These are phyloP conservation scores for Tyto alba DNA, from an alignment of 2,113 vertebrate genomes.

Conservation along the genomic window DNA sequence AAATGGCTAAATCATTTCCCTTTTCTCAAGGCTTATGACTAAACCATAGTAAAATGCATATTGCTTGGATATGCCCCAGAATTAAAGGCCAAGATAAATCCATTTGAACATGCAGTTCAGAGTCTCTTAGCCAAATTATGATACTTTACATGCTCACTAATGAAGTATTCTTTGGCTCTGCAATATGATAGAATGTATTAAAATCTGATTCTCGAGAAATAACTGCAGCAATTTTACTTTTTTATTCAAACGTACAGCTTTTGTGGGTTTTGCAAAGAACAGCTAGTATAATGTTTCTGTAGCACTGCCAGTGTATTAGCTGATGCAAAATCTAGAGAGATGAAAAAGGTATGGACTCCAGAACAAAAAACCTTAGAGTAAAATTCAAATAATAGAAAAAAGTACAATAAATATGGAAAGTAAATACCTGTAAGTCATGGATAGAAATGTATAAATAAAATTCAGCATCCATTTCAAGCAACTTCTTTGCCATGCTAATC, in stretches of 20 bases:
- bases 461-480: background rate
- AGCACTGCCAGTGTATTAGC: background rate
- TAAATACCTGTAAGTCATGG: background rate
- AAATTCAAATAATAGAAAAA: background rate
- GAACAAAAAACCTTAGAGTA: accelerated
- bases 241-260: background rate
- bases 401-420: background rate
- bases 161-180: background rate
- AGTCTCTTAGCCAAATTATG: background rate
- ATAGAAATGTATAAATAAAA: background rate
- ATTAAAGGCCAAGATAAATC: background rate
- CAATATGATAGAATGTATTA: background rate
- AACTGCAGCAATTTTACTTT: background rate
- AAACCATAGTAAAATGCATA: background rate
- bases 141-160: background rate
- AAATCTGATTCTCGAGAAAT: background rate
- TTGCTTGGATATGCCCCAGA: background rate
- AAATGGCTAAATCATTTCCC: background rate
- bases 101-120: background rate
- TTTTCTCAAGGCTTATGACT: background rate
- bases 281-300: background rate
- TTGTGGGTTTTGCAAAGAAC: background rate
- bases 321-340: background rate
- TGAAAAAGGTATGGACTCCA: accelerated
- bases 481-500: background rate